Conservation (phyloP, 1,140 invertebrate genomes). For the Euura saliciscinereae region DNA sequence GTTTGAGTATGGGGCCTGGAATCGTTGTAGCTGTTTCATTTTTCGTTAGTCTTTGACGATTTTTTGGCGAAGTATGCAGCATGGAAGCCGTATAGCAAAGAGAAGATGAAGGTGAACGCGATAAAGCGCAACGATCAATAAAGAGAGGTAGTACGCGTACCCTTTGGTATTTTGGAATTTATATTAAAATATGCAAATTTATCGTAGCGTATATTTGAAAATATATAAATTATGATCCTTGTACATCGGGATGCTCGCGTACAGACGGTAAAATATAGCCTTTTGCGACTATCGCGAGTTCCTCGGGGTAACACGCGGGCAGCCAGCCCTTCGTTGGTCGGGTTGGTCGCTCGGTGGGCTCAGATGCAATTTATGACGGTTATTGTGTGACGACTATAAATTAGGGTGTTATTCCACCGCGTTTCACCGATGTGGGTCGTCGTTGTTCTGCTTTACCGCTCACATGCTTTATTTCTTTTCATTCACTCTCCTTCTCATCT, state of each 20-base stretch:
- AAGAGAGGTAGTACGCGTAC: not conserved
- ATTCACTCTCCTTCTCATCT: not conserved
- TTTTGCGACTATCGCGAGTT: constrained; percentile 8
- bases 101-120: not conserved
- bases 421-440: not conserved
- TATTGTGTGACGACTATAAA: constrained; percentile 41
- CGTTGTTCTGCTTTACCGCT: not conserved
- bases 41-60: too few relatives aligned
- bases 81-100: not conserved
- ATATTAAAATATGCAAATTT: constrained; percentile 38
- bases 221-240: constrained; percentile 35
- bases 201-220: constrained; percentile 30
- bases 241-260: constrained; percentile 10
- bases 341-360: constrained; percentile 30
- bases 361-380: constrained; percentile 38
- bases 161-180: constrained; percentile 29
- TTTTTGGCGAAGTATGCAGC: too few relatives aligned
- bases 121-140: not conserved
- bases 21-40: too few relatives aligned
- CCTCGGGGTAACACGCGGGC: constrained; percentile 16
- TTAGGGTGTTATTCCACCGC: constrained; percentile 35
- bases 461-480: not conserved
- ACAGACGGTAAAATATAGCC: not conserved
- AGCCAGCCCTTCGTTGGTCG: constrained; percentile 29
- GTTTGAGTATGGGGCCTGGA: too few relatives aligned